Base-by-base conservation (phyloP, 2,113 vertebrate species). In the Siniperca chuatsi region DNA sequence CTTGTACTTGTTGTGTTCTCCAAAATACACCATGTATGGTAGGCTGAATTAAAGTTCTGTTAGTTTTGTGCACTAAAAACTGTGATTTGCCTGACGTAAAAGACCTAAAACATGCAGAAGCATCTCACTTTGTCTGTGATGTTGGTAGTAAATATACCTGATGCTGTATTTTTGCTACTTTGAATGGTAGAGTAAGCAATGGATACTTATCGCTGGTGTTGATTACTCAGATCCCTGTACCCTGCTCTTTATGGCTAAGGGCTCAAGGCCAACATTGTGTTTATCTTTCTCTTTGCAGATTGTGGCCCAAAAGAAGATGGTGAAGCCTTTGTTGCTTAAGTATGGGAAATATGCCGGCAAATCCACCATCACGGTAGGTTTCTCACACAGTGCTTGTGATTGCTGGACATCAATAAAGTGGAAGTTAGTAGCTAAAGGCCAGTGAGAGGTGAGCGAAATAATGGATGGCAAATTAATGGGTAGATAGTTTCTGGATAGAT, bases 281-380 rank as follows among this genome's bases (percentile, higher is more conserved):
- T 70, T 79, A 66, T 87, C 61, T 74, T 93, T 20, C 87, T 81
- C 71, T 75, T 69, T 89, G 77, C 95, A 99, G 98, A 98, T 98
- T 1, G 98, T 99, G 92, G 98, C 98, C 0, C 98, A 99, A 92
- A 99, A 98, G 94, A 97, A 96, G 79, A 96, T 99, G 96, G 95
- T 96, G 4, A 98, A 97, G 68, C 95, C 97, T 0, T 91, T 99
- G 91, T 92, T 97, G 90, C 95, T 99, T 88, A 98, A 97, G 90
- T 97, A 97, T 0, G 98, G 98, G 71, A 97, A 99, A 92, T 97
- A 96, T 0, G 97, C 98, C 0, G 97, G 98, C 57, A 99, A 99
- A 89, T 98, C 98, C 85, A 97, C 96, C 65, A 97, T 99, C 91
- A 99, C 97, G 13, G 98, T 99, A 95, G 89, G 96, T 48, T 50